Conservation (phyloP, 1,140 invertebrate species). For the Pantala flavescens region DNA sequence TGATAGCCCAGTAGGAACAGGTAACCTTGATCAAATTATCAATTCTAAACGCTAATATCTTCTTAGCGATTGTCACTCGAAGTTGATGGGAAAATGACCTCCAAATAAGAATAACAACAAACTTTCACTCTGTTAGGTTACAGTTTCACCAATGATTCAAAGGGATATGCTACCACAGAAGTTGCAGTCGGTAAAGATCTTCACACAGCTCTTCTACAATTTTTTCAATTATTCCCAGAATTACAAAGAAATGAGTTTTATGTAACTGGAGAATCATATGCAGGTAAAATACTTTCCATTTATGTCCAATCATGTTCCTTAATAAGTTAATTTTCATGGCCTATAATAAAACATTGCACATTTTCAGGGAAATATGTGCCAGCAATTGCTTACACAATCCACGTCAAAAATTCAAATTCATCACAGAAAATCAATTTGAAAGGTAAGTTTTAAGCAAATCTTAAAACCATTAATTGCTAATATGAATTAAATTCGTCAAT, state of each 20-base stretch:
- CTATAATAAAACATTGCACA: too few relatives aligned
- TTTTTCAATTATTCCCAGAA: conserved; percentile 62
- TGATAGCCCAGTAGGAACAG: conserved; percentile 76
- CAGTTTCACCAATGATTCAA: conserved; percentile 55
- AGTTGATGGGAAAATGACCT: not conserved
- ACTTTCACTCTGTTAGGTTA: conserved; percentile 39
- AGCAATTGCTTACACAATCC: conserved; percentile 65
- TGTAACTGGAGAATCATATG: conserved; percentile 81
- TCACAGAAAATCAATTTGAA: conserved; percentile 51
- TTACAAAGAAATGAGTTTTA: conserved; percentile 55
- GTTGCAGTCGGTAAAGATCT: conserved; percentile 54
- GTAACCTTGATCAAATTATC: conserved; percentile 21
- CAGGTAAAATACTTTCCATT: conserved; percentile 43
- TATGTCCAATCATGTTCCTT: not conserved
- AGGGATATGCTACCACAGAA: conserved; percentile 52
- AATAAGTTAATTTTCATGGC: not conserved
- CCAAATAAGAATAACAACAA: not conserved
- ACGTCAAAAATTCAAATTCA: conserved; percentile 51
- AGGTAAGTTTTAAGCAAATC: conserved; percentile 31
- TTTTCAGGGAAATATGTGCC: conserved; percentile 58
- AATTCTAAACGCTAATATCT: too few relatives aligned
- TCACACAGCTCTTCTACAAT: conserved; percentile 53
- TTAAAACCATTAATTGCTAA: too few relatives aligned
- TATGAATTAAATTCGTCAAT: too few relatives aligned
- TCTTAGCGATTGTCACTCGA: too few relatives aligned